Conservation (phyloP, 1,140 invertebrate species). For the Holotrichia oblita region DNA sequence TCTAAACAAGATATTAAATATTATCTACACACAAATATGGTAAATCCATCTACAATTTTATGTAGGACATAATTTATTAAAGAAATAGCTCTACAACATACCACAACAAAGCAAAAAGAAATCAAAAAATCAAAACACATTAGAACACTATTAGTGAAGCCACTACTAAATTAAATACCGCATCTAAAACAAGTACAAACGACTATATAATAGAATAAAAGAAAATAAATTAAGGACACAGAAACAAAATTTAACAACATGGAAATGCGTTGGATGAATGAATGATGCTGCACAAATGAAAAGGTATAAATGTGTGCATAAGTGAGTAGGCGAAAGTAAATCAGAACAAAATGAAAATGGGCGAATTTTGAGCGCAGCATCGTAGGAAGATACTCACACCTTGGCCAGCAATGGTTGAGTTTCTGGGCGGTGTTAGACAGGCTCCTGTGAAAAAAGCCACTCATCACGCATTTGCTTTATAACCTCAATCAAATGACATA, state of each 20-base stretch:
- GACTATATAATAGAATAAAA: neutral
- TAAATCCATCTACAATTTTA: no score
- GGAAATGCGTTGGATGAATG: neutral
- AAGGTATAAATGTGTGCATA: neutral
- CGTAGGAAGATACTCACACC: slow-evolving; percentile 36
- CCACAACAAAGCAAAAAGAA: neutral
- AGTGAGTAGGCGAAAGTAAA: neutral
- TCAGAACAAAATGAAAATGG: slow-evolving; percentile 11
- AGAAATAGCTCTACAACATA: neutral
- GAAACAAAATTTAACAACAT: neutral
- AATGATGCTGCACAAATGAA: neutral
- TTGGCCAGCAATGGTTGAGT: slow-evolving; percentile 20
- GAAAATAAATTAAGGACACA: neutral
- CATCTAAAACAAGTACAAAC: slow-evolving; percentile 6
- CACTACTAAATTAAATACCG: neutral
- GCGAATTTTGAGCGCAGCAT: slow-evolving; percentile 10
- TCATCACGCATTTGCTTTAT: slow-evolving; percentile 21
- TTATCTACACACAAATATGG: no score
- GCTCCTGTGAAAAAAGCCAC: slow-evolving; percentile 40
- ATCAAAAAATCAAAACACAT: neutral
- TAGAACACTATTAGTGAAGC: neutral
- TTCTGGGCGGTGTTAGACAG: slow-evolving; percentile 38
- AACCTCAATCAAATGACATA: neutral
- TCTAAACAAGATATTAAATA: no score
- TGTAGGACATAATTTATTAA: no score